Evolutionary conservation across 1,140 invertebrate genomes (phyloP), one percentile per base, ranked within the genome.

Genomic region (Matsumurasca onukii): DNA sequence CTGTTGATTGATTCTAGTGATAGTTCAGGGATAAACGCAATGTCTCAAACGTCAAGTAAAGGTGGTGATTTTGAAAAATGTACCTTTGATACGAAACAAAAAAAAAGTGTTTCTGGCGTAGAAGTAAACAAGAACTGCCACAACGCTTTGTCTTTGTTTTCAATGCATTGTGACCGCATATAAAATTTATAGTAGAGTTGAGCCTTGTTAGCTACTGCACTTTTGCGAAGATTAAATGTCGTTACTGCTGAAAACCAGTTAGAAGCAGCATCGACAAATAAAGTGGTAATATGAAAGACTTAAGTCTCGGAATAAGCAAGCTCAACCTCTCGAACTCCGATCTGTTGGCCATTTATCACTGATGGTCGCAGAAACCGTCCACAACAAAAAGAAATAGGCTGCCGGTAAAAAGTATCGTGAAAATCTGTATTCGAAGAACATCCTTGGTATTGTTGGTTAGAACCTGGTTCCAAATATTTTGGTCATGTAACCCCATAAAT

Each of bases 221-320:
- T 55, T 55, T 55, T 55, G 24, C 51, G 24, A 5, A 22, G 24
- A 9, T 55, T 55, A 55, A 55, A 55, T 55, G 51, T 55, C 24
- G 24, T 55, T n/a, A 55, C 51, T 15, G 51, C 51, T n/a, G 51
- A 55, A 55, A 55, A 55, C 24, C 51, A 55, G 20, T 12, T 5
- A 55, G 51, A 12, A 24, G 51, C 24, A 55, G 24, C 24, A n/a
- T n/a, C n/a, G 12, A 45, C 12, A 45, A 13, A 45, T 12, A 45
- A 45, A n/a, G 39, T 45, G 12, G 12, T 45, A n/a, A 13, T n/a
- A n/a, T 45, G 39, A 45, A 45, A 45, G 39, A n/a, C 12, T 45
- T 12, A 45, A 45, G n/a, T 45, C 12, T n/a, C 39, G 39, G 12
- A 45, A 45, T 12, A n/a, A 13, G n/a, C n/a, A 13, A 45, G 39